Evolutionary conservation across 2,797 vertebrate species (phyloP).

Genomic region (Cossypha niveicapilla): DNA sequence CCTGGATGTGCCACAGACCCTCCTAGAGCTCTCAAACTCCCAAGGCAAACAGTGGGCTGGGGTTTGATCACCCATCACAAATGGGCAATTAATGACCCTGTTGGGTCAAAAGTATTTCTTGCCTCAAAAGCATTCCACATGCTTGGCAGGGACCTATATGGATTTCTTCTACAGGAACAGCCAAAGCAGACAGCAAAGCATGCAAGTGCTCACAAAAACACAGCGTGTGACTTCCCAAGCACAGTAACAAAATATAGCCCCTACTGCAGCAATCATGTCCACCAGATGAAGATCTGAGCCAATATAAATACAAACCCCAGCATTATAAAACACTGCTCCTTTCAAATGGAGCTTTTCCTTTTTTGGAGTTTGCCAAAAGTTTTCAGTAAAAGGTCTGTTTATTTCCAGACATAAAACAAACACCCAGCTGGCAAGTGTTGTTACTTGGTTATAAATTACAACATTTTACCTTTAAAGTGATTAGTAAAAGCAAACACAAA

Average conservation of each 20-base stretch:
- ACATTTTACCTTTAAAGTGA: constrained; percentile 27
- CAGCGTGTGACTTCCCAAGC: neutral
- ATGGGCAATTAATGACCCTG: neutral
- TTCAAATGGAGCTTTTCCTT: neutral
- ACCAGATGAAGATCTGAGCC: neutral
- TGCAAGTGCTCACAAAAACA: neutral
- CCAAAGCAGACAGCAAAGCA: neutral
- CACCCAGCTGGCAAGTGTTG: neutral
- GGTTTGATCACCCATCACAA: neutral
- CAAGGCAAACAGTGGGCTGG: neutral
- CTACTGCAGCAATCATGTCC: neutral
- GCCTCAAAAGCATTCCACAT: neutral
- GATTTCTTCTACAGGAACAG: neutral
- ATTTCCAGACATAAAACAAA: constrained; percentile 6
- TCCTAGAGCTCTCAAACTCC: neutral
- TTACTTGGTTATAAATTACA: neutral
- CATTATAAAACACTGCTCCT: neutral
- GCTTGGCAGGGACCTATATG: neutral
- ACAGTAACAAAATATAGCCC: neutral
- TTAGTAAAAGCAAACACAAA: constrained; percentile 53
- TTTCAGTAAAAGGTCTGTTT: neutral
- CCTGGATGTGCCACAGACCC: neutral
- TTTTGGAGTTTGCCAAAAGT: neutral
- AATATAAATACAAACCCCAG: neutral
- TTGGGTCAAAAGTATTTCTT: neutral